These are phyloP conservation scores for Protodeltote pygarga DNA, from an alignment of 2,888 invertebrate species.

Conservation along the genomic window DNA sequence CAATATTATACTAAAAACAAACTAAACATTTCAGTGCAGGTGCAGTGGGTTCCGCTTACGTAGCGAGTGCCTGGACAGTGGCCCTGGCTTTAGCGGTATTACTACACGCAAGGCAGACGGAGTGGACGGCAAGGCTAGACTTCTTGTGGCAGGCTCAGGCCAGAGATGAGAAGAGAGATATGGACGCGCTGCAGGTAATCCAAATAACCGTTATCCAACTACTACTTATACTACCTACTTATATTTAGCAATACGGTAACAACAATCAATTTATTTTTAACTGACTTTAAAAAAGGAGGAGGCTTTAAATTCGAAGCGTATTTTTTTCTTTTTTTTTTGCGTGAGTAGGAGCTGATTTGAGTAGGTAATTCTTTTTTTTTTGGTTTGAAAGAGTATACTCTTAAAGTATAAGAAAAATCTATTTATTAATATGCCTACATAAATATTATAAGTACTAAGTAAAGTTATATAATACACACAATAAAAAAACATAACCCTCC, in stretches of 20 bases:
- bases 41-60: constrained; percentile 91
- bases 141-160: constrained; percentile 95
- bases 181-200: constrained; percentile 94
- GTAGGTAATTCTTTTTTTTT: no score
- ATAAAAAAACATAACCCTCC: no score
- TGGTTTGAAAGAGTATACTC: no score
- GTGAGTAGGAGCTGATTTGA: neutral
- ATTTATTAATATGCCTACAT: neutral
- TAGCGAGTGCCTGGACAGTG: constrained; percentile 92
- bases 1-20: neutral
- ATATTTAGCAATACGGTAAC: no score
- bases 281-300: no score
- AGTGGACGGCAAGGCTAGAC: constrained; percentile 96
- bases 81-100: constrained; percentile 94
- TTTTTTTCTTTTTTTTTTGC: neutral
- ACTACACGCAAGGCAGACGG: constrained; percentile 94
- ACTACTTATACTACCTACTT: no score
- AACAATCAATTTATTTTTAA: no score
- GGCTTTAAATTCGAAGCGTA: no score
- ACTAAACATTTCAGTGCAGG: constrained; percentile 62
- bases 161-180: constrained; percentile 95
- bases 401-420: neutral
- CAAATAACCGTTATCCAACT: no score
- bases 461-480: no score
- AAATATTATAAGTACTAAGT: neutral